Evolutionary conservation across 2,888 invertebrate species (phyloP).

Genomic region (Chydorus sphaericus): DNA sequence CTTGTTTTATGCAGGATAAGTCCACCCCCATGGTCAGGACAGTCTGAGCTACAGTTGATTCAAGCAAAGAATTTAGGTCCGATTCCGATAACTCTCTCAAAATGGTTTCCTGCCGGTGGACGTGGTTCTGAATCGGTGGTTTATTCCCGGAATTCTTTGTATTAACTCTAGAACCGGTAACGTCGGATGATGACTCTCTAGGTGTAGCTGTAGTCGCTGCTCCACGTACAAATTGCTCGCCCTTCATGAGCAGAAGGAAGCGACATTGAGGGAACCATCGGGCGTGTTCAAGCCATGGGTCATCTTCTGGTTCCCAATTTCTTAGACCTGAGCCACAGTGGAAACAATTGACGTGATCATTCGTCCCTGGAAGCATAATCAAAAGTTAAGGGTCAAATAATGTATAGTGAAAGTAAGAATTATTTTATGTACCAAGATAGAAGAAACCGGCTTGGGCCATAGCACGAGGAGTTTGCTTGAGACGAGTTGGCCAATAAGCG

Average conservation of each 20-base stretch:
- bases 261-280: slow-evolving; percentile 77
- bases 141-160: neutral
- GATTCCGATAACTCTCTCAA: neutral
- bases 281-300: slow-evolving; percentile 91
- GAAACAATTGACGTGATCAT: slow-evolving; percentile 82
- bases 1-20: slow-evolving; percentile 5
- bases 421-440: slow-evolving; percentile 49
- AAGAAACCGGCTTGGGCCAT: slow-evolving; percentile 83
- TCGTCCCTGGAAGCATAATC: slow-evolving; percentile 32
- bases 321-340: slow-evolving; percentile 85
- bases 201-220: slow-evolving; percentile 31
- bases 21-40: slow-evolving; percentile 9
- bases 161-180: neutral
- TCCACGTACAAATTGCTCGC: slow-evolving; percentile 55
- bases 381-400: neutral
- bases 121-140: neutral
- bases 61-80: neutral
- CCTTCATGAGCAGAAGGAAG: slow-evolving; percentile 67
- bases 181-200: too few species aligned
- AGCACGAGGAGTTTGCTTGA: slow-evolving; percentile 62
- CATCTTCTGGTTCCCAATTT: slow-evolving; percentile 82
- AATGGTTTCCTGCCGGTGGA: too few species aligned
- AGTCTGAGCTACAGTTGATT: neutral
- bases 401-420: neutral
- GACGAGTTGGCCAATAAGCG: slow-evolving; percentile 61